Conservation (phyloP, 2,113 vertebrate genomes). For the Pelvicachromis taeniatus region DNA sequence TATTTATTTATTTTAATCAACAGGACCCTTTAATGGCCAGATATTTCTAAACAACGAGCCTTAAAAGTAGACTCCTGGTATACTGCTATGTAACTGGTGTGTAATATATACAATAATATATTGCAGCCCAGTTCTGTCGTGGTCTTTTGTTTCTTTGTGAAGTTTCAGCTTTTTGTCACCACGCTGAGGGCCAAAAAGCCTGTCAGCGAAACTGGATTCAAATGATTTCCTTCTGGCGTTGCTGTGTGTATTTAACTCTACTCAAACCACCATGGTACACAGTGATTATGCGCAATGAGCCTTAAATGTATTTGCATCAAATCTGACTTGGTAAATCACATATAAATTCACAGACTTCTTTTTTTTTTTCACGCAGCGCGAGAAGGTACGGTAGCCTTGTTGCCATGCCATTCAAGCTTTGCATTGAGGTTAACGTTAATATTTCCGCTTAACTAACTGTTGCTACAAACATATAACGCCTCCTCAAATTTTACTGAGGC, state of each 20-base stretch:
- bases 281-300: constrained; percentile 4
- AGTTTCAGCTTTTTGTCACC: not conserved
- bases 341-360: not conserved
- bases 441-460: constrained; percentile 37
- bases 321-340: not conserved
- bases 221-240: not conserved
- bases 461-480: not conserved
- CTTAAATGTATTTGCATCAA: constrained; percentile 25
- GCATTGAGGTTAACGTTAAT: constrained; percentile 31
- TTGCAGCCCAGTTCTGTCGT: not conserved
- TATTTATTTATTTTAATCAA: not conserved
- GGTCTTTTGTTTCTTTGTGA: not conserved
- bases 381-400: constrained; percentile 6
- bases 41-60: not conserved
- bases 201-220: not conserved
- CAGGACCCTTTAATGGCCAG: not conserved
- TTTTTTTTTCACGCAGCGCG: not conserved
- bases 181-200: not conserved
- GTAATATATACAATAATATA: not conserved
- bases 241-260: constrained; percentile 15
- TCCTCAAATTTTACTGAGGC: not conserved
- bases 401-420: not conserved
- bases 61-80: not conserved
- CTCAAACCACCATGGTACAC: not conserved
- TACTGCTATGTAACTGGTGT: not conserved